Evolutionary conservation across 1,140 invertebrate species (phyloP).

Genomic region (Bombus pyrosoma): DNA sequence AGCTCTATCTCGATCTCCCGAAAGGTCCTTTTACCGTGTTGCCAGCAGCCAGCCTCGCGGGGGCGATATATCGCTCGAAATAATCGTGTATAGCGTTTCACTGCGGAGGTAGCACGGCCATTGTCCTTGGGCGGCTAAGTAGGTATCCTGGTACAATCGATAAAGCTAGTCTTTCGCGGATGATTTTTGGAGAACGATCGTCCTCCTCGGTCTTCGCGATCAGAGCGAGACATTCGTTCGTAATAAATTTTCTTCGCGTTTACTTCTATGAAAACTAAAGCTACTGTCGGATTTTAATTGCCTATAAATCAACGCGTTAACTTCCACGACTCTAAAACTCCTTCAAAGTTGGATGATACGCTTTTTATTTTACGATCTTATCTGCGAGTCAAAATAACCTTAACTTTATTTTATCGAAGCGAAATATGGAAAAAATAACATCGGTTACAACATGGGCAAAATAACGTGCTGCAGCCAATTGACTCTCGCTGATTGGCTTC

Average conservation of each 20-base stretch:
- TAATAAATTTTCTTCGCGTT: background rate
- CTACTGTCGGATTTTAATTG: background rate
- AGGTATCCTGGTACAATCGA: conserved; percentile 51
- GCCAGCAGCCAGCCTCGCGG: conserved; percentile 67
- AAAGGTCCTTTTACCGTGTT: conserved; percentile 69
- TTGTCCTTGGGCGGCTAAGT: conserved; percentile 60
- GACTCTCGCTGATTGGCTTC: too few relatives aligned
- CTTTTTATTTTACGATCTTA: too few relatives aligned
- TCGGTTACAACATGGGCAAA: too few relatives aligned
- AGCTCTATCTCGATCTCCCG: conserved; percentile 70
- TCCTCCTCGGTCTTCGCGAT: too few relatives aligned
- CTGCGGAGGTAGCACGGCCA: conserved; percentile 61
- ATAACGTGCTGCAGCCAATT: too few relatives aligned
- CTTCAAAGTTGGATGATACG: too few relatives aligned
- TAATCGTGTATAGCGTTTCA: conserved; percentile 70
- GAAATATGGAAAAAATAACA: too few relatives aligned
- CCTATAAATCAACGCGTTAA: too few relatives aligned
- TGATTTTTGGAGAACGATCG: conserved; percentile 8
- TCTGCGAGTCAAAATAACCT: too few relatives aligned
- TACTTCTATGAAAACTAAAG: too few relatives aligned
- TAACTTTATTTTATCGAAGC: too few relatives aligned
- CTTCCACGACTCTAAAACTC: too few relatives aligned
- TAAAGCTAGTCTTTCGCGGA: conserved; percentile 33
- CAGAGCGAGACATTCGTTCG: background rate
- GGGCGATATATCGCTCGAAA: conserved; percentile 69